phyloP scores from a whole-genome alignment of 2,888 invertebrate genomes.

The Drosophila lutescens region DNA sequence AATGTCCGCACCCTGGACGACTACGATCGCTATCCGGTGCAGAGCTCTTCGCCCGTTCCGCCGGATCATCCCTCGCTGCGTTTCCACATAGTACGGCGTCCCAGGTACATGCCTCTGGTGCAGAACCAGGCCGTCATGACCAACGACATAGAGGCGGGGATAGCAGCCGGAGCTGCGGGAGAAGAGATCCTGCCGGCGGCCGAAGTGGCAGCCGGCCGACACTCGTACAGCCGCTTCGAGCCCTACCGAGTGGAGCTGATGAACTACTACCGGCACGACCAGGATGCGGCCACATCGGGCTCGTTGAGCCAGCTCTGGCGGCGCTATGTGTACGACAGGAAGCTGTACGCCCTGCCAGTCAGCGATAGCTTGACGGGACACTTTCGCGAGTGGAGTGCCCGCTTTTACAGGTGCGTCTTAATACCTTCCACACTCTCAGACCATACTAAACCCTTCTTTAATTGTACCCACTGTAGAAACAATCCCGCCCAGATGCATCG shows the following conservation, averaged over 20 bases:
- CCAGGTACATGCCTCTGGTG: conserved; percentile 49
- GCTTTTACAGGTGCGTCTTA: conserved; percentile 88
- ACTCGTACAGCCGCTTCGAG: conserved; percentile 60
- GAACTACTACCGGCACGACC: conserved; percentile 79
- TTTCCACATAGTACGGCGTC: conserved; percentile 60
- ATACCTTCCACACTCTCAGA: not conserved
- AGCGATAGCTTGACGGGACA: conserved; percentile 88
- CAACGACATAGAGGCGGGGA: conserved; percentile 49
- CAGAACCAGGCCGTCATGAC: conserved; percentile 57
- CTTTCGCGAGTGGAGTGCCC: conserved; percentile 90
- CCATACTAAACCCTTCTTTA: conserved; percentile 19
- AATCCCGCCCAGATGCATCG: conserved; percentile 93
- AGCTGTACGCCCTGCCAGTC: conserved; percentile 90
- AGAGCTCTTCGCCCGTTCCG: conserved; percentile 65
- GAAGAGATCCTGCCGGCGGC: conserved; percentile 41
- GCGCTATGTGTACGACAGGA: conserved; percentile 90
- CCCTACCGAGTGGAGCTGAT: conserved; percentile 78
- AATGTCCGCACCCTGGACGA: conserved; percentile 94
- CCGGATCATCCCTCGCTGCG: conserved; percentile 62
- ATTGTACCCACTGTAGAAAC: conserved; percentile 86
- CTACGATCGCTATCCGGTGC: conserved; percentile 92
- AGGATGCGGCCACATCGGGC: conserved; percentile 65
- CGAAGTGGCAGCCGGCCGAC: conserved; percentile 39
- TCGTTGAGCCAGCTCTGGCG: conserved; percentile 85
- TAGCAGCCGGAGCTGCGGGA: conserved; percentile 12